Evolutionary conservation across 2,797 vertebrate species (phyloP).

Genomic region (Darevskia mixta): DNA sequence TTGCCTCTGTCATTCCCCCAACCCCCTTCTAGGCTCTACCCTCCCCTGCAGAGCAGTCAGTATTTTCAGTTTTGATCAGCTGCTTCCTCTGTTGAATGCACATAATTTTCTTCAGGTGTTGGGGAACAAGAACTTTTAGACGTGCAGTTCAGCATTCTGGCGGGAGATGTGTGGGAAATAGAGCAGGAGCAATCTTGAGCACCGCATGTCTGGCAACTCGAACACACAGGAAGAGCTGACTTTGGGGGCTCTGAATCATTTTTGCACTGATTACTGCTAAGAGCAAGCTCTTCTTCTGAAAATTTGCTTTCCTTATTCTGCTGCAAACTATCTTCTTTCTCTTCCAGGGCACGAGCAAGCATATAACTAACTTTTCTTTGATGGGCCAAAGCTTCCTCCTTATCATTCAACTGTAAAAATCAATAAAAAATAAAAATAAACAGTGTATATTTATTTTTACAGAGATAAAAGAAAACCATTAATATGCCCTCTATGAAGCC

Average conservation of each 20-base stretch:
- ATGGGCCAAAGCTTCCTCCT: constrained; percentile 92
- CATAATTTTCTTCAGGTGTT: constrained; percentile 38
- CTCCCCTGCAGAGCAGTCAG: not conserved
- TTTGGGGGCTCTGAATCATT: constrained; percentile 26
- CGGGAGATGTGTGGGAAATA: not conserved
- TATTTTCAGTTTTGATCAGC: constrained; percentile 22
- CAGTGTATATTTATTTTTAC: not conserved
- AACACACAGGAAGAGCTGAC: accelerated
- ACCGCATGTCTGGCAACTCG: not conserved
- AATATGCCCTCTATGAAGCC: accelerated
- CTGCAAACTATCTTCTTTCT: constrained; percentile 75
- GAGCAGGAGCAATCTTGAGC: constrained; percentile 32
- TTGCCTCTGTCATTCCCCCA: not conserved
- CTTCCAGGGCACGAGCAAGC: constrained; percentile 86
- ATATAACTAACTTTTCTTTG: constrained; percentile 95
- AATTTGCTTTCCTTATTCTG: constrained; percentile 4
- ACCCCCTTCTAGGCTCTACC: not conserved
- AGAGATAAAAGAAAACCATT: not conserved
- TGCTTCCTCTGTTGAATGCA: not conserved
- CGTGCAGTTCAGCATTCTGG: not conserved
- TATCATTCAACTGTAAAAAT: constrained; percentile 87
- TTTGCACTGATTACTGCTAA: not conserved
- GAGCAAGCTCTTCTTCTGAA: constrained; percentile 8
- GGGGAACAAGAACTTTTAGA: constrained; percentile 69
- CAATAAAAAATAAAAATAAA: constrained; percentile 22